Evolutionary conservation across 2,113 vertebrate genomes (phyloP).

Genomic region (Trichechus manatus): DNA sequence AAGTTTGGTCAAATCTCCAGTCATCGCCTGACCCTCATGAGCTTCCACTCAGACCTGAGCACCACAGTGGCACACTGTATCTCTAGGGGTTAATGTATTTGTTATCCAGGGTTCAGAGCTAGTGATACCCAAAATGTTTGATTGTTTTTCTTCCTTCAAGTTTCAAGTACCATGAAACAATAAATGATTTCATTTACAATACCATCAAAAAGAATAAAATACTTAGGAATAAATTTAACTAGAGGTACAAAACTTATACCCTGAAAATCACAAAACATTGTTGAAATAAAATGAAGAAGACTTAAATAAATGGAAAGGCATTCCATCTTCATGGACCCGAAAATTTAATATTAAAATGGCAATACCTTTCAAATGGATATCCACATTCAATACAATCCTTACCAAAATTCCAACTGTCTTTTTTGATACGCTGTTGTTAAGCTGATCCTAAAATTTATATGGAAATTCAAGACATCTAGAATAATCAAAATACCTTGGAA

Average conservation of each 20-base stretch:
- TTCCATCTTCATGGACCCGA: neutral
- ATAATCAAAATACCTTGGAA: neutral
- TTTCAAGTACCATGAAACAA: too few relatives aligned
- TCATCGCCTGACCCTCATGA: neutral
- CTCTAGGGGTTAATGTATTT: neutral
- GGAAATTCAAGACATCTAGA: neutral
- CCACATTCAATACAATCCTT: neutral
- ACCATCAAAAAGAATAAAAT: conserved; percentile 15
- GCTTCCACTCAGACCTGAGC: neutral
- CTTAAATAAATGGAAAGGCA: neutral
- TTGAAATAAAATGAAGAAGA: neutral
- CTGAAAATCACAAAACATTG: too few relatives aligned
- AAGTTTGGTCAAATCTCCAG: neutral
- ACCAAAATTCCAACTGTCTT: neutral
- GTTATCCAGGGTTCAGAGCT: neutral
- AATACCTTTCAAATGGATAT: neutral
- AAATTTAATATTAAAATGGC: neutral
- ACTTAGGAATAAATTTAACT: neutral
- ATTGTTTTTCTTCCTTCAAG: neutral
- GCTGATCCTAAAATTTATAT: neutral
- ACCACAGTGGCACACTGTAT: neutral
- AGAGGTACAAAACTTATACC: neutral
- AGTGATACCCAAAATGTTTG: neutral
- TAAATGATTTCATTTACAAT: neutral
- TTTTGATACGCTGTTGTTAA: neutral